These are phyloP conservation scores for Neomonachus schauinslandi DNA, from an alignment of 2,113 vertebrate species.

Conservation along the genomic window DNA sequence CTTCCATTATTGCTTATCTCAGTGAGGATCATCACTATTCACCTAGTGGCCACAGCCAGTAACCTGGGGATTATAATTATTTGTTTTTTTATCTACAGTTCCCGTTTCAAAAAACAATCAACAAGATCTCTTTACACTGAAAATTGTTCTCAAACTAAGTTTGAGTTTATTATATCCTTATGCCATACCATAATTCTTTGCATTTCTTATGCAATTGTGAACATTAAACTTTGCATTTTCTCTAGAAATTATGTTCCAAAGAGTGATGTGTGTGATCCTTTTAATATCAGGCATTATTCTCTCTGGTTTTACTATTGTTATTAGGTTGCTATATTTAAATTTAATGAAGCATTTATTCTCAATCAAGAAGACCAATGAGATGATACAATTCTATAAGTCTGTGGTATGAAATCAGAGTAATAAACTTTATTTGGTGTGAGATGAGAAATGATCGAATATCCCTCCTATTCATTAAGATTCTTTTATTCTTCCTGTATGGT, in stretches of 20 bases:
- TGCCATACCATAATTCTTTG: background rate
- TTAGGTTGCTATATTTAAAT: slow-evolving; percentile 76
- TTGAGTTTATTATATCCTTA: background rate
- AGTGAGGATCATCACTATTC: background rate
- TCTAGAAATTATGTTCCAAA: slow-evolving; percentile 14
- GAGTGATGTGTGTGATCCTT: slow-evolving; percentile 1
- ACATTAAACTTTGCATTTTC: slow-evolving; percentile 54
- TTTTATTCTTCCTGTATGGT: slow-evolving; percentile 51
- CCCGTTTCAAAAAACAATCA: slow-evolving; percentile 43
- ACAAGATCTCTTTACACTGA: background rate
- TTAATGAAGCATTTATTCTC: slow-evolving; percentile 80
- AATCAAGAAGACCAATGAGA: slow-evolving; percentile 71
- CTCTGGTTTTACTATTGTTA: slow-evolving; percentile 68
- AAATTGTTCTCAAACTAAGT: slow-evolving; percentile 19
- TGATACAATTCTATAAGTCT: slow-evolving; percentile 69
- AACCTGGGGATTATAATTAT: background rate
- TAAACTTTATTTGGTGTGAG: slow-evolving; percentile 78
- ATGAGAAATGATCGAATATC: slow-evolving; percentile 69
- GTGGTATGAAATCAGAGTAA: slow-evolving; percentile 63
- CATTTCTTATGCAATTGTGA: slow-evolving; percentile 14
- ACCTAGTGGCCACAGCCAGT: background rate
- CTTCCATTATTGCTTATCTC: background rate
- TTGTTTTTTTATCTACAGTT: slow-evolving; percentile 1
- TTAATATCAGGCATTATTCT: slow-evolving; percentile 68
- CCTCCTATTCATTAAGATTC: slow-evolving; percentile 63